Conservation (phyloP, 2,888 invertebrate species). For the Reticulitermes lucifugus region DNA sequence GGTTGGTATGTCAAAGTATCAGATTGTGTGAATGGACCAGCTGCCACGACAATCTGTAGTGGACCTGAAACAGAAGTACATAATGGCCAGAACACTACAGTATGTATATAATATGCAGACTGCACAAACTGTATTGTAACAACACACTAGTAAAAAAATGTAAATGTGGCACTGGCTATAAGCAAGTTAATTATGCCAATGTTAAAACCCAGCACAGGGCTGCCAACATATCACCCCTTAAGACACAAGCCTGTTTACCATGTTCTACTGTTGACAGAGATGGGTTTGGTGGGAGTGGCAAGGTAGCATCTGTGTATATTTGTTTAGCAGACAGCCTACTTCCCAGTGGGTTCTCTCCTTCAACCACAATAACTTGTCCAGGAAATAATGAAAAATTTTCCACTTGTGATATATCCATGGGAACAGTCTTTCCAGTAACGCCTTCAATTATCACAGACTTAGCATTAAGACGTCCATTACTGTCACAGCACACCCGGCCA, state of each 20-base stretch:
- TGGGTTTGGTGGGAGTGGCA: slow-evolving; percentile 63
- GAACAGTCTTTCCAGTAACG: slow-evolving; percentile 60
- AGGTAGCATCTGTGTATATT: slow-evolving; percentile 70
- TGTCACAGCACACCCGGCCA: slow-evolving; percentile 82
- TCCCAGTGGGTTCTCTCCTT: slow-evolving; percentile 79
- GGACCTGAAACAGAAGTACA: slow-evolving; percentile 62
- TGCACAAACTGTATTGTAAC: too few relatives aligned
- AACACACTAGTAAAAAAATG: too few relatives aligned
- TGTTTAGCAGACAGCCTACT: slow-evolving; percentile 75
- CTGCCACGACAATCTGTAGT: slow-evolving; percentile 77
- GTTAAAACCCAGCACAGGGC: neutral
- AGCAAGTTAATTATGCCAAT: too few relatives aligned
- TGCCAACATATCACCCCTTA: too few relatives aligned
- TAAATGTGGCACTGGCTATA: too few relatives aligned
- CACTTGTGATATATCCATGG: slow-evolving; percentile 66
- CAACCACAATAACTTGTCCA: slow-evolving; percentile 82
- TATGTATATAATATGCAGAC: too few relatives aligned
- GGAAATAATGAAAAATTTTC: slow-evolving; percentile 78
- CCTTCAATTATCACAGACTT: slow-evolving; percentile 79
- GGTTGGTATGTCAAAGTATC: slow-evolving; percentile 86
- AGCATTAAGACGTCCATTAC: slow-evolving; percentile 77
- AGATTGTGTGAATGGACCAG: slow-evolving; percentile 86
- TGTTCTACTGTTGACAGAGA: slow-evolving; percentile 47
- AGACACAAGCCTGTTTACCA: neutral
- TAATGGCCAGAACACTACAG: too few relatives aligned